A percentile compares a stretch with the other conserved stretches of the same genome.
Conservation (phyloP, 2,113 vertebrate species). For the Dryoscopus gambensis region DNA sequence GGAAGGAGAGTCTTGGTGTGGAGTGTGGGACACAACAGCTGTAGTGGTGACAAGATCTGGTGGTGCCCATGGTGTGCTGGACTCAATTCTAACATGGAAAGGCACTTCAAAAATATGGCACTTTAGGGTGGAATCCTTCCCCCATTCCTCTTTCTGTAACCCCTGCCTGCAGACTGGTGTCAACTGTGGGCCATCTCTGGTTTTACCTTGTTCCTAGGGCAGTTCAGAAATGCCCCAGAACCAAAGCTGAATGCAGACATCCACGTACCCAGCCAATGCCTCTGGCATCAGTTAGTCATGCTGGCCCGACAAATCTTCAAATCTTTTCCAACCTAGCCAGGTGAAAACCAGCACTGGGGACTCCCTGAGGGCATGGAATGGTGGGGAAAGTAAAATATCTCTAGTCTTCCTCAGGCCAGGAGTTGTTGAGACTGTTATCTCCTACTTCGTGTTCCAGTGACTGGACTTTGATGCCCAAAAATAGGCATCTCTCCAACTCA, state of each 20-base stretch:
- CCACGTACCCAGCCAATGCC: background rate
- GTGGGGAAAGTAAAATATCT: background rate
- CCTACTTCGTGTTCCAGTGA: background rate
- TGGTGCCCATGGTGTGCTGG: accelerated
- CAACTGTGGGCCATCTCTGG: background rate
- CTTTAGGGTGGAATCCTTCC: background rate
- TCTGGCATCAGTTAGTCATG: background rate
- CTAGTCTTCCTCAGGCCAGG: background rate
- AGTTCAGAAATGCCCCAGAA: background rate
- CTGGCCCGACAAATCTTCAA: background rate
- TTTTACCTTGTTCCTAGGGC: background rate
- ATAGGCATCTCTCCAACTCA: background rate
- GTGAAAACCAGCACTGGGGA: background rate
- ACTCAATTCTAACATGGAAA: background rate
- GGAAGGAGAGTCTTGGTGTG: background rate
- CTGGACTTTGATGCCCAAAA: background rate
- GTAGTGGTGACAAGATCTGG: background rate
- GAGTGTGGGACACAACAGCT: background rate
- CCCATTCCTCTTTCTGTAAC: background rate
- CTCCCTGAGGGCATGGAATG: background rate
- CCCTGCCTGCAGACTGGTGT: background rate
- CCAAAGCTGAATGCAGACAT: background rate
- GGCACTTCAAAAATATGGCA: background rate
- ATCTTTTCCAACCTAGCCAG: background rate
- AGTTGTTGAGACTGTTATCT: background rate